Base-by-base conservation (phyloP, 2,797 vertebrate genomes). In the Platyrinchus mystaceus region DNA sequence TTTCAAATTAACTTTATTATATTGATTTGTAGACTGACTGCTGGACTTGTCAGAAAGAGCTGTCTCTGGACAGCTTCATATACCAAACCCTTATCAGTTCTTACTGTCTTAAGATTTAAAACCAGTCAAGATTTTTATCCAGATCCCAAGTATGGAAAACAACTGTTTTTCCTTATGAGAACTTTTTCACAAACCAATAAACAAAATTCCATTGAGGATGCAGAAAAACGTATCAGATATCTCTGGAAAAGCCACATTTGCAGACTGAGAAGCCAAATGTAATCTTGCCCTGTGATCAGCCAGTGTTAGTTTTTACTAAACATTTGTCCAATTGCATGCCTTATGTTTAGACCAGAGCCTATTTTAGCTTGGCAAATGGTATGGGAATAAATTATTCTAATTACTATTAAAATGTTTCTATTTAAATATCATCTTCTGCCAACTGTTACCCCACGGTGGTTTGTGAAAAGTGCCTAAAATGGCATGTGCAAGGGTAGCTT, bases 351-450 rank as follows among this genome's bases (percentile, higher is more conserved):
- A 79, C 74, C n/a, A 87, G 77, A 87, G 86, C 6, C 0, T 21
- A 74, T 41, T 22, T 64, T 79, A 63, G 24, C 27, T 89, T 83
- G 92, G 53, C 64, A 93, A 91, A 94, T 60, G 37, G 56, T 79
- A 80, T 58, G 13, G n/a, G 46, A 94, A 92, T 92, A 77, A 94
- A 89, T 89, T 71, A 77, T 87, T 95, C 49, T 83, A 91, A 90
- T 71, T 95, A 32, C 70, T 30, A 80, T 81, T 90, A 86, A 86
- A 94, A 69, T 37, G 39, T 69, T 90, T 64, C 60, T 28, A 34
- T 92, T 79, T 70, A 89, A 89, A 76, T 94, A 76, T 59, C 60
- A 64, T 14, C 43, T 78, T 93, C 90, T 87, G 30, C 37, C 76
- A 83, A 7, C 77, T 50, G 78, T 74, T 74, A 68, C 26, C 26